Percentiles rank a stretch among this genome's conserved stretches.
Evolutionary conservation across 2,113 vertebrate species (phyloP).

Genomic region (Anarrhichthys ocellatus): DNA sequence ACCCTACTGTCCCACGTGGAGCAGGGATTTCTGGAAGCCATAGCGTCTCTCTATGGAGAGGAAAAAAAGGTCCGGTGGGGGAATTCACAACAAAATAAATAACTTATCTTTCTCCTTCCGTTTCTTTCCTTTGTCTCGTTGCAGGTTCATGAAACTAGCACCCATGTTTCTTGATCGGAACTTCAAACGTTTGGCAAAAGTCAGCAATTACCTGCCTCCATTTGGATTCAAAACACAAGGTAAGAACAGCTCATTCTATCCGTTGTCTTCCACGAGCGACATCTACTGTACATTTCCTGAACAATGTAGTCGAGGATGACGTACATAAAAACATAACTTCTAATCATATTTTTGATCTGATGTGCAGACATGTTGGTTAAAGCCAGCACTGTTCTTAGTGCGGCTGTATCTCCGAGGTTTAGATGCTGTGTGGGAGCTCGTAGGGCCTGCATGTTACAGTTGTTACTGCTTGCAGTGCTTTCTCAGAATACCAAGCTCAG

Average conservation of each 20-base stretch:
- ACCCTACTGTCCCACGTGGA: background rate
- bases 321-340: background rate
- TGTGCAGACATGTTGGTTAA: background rate
- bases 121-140: slow-evolving; percentile 15
- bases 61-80: background rate
- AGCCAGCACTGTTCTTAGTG: background rate
- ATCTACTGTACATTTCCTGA: background rate
- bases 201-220: slow-evolving; percentile 81
- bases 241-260: slow-evolving; percentile 61
- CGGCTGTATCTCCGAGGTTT: background rate
- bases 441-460: background rate
- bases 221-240: slow-evolving; percentile 87
- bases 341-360: background rate
- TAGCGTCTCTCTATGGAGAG: background rate
- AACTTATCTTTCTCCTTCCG: background rate
- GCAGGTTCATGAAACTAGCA: slow-evolving; percentile 79
- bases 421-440: background rate
- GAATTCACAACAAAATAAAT: background rate
- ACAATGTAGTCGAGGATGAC: background rate
- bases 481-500: background rate
- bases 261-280: background rate
- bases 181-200: slow-evolving; percentile 79
- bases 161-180: slow-evolving; percentile 86
- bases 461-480: background rate
- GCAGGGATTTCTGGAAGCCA: background rate